Evolutionary conservation across 2,797 vertebrate genomes (phyloP), one percentile per base, ranked within the genome.

Genomic region (Ciconia nigra): DNA sequence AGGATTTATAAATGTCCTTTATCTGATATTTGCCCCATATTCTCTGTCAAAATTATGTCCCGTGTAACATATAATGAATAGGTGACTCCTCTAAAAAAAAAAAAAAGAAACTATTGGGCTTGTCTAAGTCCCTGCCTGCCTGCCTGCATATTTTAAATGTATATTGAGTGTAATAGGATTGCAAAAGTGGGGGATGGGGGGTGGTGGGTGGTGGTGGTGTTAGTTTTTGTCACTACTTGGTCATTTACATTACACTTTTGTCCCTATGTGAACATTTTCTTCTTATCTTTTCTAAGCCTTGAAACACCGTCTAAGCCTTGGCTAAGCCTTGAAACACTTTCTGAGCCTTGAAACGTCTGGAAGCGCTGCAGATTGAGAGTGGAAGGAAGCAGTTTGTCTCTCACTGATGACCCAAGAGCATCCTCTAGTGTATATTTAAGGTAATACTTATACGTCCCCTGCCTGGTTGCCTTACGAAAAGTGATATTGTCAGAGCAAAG

Each of bases 381-480:
- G 14, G 39, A 55, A 73, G 4, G 26, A 25, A 29, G 73, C 19
- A 10, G 28, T 7, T 52, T 28, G 7, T 22, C 35, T 87, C 81
- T 93, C 93, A 88, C 90, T 82, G 78, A 61, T 83, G 96, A 83
- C 96, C 89, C 95, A 93, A 94, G 96, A 97, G 95, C 93, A 97
- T 93, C 97, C 97, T 96, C 97, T 98, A 96, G 97, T 90, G 97
- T 84, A 4, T 57, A 33, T 59, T 54, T 9, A n/a, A 80, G 93
- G 96, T 39, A 97, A 59, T 26, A 74, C 74, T 69, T 1, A 63
- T 46, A 29, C 22, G 21, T 77, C 62, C 26, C 10, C 37, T 35
- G 46, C 24, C 28, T 28, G 22, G 16, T 28, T 17, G 51, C 61
- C 49, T 25, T 21, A 2, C 0, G 22, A 47, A 70, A 69, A 72